Evolutionary conservation across 2,888 invertebrate genomes (phyloP).

Genomic region (Minunthozetes semirufus): DNA sequence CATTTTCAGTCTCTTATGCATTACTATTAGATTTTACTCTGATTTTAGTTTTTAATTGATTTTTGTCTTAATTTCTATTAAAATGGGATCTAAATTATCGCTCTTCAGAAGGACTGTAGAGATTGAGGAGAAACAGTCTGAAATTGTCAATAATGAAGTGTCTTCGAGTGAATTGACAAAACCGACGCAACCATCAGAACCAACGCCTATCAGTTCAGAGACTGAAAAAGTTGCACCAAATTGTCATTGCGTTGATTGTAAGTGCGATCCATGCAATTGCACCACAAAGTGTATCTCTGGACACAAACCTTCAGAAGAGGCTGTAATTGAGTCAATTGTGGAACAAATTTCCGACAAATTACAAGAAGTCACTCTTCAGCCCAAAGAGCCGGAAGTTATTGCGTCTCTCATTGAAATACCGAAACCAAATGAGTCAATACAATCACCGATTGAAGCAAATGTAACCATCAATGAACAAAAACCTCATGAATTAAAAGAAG

Average conservation of each 20-base stretch:
- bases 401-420: no score
- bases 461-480: background rate
- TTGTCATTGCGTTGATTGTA: slow-evolving; percentile 1
- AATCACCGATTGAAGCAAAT: no score
- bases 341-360: no score
- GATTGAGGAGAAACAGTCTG: background rate
- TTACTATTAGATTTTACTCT: background rate
- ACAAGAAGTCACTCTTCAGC: no score
- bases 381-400: no score
- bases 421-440: no score
- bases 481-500: no score
- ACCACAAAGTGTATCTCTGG: background rate
- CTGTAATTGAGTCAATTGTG: background rate
- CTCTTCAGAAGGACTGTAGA: background rate
- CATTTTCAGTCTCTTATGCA: background rate
- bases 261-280: slow-evolving; percentile 19
- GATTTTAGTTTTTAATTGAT: background rate
- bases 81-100: slow-evolving; percentile 4
- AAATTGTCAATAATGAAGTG: background rate
- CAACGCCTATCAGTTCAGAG: background rate
- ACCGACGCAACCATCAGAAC: background rate
- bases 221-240: background rate
- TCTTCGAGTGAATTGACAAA: background rate
- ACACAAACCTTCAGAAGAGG: no score
- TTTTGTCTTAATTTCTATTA: background rate